Evolutionary conservation across 1,140 invertebrate species (phyloP), one percentile per base, ranked within the genome.

Genomic region (Lethrus apterus): DNA sequence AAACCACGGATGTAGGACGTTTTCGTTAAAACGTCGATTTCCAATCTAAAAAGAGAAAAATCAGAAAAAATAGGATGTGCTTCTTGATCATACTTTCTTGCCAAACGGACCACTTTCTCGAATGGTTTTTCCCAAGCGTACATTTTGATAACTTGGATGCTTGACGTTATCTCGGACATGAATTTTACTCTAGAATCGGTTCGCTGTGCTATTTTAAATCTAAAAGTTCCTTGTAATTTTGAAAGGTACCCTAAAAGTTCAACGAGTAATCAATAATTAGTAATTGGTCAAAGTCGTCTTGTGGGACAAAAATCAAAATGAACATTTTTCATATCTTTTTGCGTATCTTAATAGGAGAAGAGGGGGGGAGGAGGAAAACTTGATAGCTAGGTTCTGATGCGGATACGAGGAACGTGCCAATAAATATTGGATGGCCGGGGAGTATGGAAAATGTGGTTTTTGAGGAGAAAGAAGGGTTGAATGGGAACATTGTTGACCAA

Each of bases 71-170:
- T 33, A 50, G 48, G n/a, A n/a, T n/a, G n/a, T n/a, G n/a, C n/a
- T n/a, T n/a, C n/a, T n/a, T n/a, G n/a, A n/a, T n/a, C 48, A 53
- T 64, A 76, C 75, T 67, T 74, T 65, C 80, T 65, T 4, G 74
- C 70, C 18, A 71, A 51, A 34, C 76, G 70, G 2, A 86, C 79
- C 2, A 86, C 59, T 52, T 76, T 72, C 42, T 79, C 75, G 58
- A 89, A 88, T 3, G 84, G 81, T 54, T 79, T 81, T 56, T 89
- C 86, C 86, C 86, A 89, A 1, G 82, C 78, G 55, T 88, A 88
- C 86, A 90, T 89, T 74, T 92, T 93, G 42, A 83, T 82, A 0
- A 92, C 83, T 67, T 88, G 77, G 30, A 83, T 79, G 0, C 80
- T 80, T 32, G 70, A 70, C 2, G 90, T 80, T 14, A 92, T 79